Base-by-base conservation (phyloP, 92 coral and sea anemone species). In the Epizoanthus ramosus region DNA sequence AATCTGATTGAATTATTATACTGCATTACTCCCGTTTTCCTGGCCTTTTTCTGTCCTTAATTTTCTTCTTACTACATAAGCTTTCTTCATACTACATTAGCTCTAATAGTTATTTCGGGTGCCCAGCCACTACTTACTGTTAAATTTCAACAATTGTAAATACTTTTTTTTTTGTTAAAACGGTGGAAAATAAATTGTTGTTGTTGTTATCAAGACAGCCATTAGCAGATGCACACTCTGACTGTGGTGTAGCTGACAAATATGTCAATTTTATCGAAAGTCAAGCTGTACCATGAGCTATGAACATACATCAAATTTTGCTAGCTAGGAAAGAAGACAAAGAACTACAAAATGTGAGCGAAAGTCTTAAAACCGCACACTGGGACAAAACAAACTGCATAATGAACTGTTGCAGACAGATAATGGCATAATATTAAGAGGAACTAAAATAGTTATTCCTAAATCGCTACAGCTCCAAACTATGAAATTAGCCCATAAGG, bases 221-320 rank as follows among this genome's bases (percentile, higher is more conserved):
- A 8, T 43, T 79, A 70, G 53, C 85, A 7, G 16, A 73, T 16
- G 37, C 80, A 17, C 41, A 63, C 18, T 33, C 35, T 63, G 68
- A 68, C 22, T 19, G 74, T 33, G 72, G 80, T 65, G 87, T 87
- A 19, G 87, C 91, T 10, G 87, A 83, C 60, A 83, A 87, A 65
- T 87, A 87, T 75, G 79, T 83, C 3, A 83, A 87, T 64, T 87
- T 83, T 68, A 52, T 80, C 64, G 91, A 57, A 45, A 45, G 45
- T 47, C 83, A 83, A 64, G 23, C 73, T 61, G 68, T 79, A 14
- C 85, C 85, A 14, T 68, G 35, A 58, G 24, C 79, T 15, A 87
- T 87, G 87, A 43, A 71, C 56, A 23, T 73, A 53, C 75, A 87
- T 6, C 63, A 75, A 33, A 74, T 87, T 57, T 16, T n/a, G n/a